phyloP scores from a whole-genome alignment of 1,140 invertebrate species.

The Lamellibrachia luymesi region DNA sequence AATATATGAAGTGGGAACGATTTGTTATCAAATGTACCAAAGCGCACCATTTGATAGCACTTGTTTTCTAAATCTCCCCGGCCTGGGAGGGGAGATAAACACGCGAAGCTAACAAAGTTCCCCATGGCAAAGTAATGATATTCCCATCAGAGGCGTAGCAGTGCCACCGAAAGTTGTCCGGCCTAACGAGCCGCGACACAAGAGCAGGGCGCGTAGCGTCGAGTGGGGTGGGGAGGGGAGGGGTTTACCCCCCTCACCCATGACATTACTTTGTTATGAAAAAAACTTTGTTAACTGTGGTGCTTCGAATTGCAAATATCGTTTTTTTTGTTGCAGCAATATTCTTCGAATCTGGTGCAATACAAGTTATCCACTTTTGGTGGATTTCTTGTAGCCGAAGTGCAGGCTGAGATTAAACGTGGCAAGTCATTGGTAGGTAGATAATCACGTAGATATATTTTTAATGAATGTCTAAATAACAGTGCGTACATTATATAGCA shows the following conservation, averaged over 20 bases:
- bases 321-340: not conserved
- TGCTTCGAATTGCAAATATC: not conserved
- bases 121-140: not conserved
- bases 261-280: not conserved
- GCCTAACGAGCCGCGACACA: too few relatives aligned
- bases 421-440: not conserved
- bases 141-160: too few relatives aligned
- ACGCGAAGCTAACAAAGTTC: too few relatives aligned
- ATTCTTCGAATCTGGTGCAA: not conserved
- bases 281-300: not conserved
- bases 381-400: not conserved
- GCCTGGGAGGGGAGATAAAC: too few relatives aligned
- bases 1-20: too few relatives aligned
- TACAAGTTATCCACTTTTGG: not conserved
- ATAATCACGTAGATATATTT: not conserved
- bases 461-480: not conserved
- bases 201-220: too few relatives aligned
- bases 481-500: not conserved
- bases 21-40: too few relatives aligned
- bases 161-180: too few relatives aligned
- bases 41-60: too few relatives aligned
- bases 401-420: not conserved
- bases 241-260: not conserved
- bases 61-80: too few relatives aligned
- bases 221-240: too few relatives aligned